Evolutionary conservation across 2,888 invertebrate genomes (phyloP).

Genomic region (Trisateles emortualis): DNA sequence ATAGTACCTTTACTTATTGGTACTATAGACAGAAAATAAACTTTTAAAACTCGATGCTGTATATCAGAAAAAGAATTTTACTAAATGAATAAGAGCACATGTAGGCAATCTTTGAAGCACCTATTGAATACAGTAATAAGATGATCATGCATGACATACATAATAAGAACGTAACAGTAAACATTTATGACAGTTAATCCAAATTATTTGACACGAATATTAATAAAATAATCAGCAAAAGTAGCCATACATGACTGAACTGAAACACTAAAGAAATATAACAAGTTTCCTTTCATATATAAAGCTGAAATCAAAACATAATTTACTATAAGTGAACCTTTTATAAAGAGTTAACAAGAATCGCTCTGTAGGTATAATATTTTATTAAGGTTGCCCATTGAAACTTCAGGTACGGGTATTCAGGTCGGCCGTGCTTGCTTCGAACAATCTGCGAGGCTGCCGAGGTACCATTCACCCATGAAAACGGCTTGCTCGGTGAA

Average conservation of each 20-base stretch:
- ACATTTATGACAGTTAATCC: not conserved
- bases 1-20: too few relatives aligned
- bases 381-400: slow-evolving; percentile 54
- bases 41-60: too few relatives aligned
- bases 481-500: slow-evolving; percentile 91
- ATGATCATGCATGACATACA: too few relatives aligned
- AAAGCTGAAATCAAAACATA: slow-evolving; percentile 31
- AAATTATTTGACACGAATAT: not conserved
- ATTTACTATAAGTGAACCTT: slow-evolving; percentile 30
- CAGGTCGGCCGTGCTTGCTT: slow-evolving; percentile 90
- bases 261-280: not conserved
- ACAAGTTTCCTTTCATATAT: not conserved
- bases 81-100: too few relatives aligned
- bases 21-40: too few relatives aligned
- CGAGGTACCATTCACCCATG: slow-evolving; percentile 88
- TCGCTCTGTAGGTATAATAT: slow-evolving; percentile 53
- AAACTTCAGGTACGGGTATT: slow-evolving; percentile 86
- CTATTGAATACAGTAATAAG: too few relatives aligned
- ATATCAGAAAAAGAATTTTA: too few relatives aligned
- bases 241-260: not conserved
- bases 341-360: slow-evolving; percentile 49
- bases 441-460: slow-evolving; percentile 93
- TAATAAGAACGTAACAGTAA: too few relatives aligned
- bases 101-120: too few relatives aligned
- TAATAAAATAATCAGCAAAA: not conserved